Evolutionary conservation across 2,888 invertebrate genomes (phyloP), one percentile per base, ranked within the genome.

Genomic region (Frankliniella fusca): DNA sequence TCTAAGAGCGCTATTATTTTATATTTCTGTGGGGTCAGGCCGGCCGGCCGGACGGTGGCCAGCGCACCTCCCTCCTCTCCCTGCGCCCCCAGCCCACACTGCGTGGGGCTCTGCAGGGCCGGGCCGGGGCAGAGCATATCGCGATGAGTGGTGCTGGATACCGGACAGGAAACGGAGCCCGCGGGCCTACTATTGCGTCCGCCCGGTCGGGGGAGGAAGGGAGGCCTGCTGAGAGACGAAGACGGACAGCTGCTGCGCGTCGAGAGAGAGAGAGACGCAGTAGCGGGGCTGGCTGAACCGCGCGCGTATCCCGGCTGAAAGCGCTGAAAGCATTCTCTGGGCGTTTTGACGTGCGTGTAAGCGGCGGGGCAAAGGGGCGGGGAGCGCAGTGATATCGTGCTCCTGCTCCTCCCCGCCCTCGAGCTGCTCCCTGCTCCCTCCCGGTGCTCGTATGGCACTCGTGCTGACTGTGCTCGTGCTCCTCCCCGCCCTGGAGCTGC

Each of bases 1-100:
- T 54, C 70, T 76, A 76, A 76, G 70, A 76, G 70, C 12, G 70
- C 70, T 76, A 76, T 76, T 76, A 76, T 76, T 76, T 76, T 76
- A 76, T 76, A 76, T 76, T 76, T 76, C 70, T 76, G 70, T 27
- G 27, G 70, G 23, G 70, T 8, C 3, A 23, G 12, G 70, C 27
- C 27, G 27, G 70, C 27, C 61, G 61, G 61, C 70, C 70, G 70
- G 70, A 10, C 70, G 5, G 15, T 54, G 54, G 10, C 70, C 5
- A 9, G 20, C 70, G 7, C 70, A 54, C 70, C 70, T 23, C 70
- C 54, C 18, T 18, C 18, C 54, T 54, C 54, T 54, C 54, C 18
- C 54, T 54, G 15, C 18, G n/a, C n/a, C n/a, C n/a, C n/a, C n/a
- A n/a, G n/a, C 54, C 18, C 54, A 15, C 54, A 15, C 54, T 54